phyloP scores from a whole-genome alignment of 2,113 vertebrate species.

The Nothoprocta perdicaria region DNA sequence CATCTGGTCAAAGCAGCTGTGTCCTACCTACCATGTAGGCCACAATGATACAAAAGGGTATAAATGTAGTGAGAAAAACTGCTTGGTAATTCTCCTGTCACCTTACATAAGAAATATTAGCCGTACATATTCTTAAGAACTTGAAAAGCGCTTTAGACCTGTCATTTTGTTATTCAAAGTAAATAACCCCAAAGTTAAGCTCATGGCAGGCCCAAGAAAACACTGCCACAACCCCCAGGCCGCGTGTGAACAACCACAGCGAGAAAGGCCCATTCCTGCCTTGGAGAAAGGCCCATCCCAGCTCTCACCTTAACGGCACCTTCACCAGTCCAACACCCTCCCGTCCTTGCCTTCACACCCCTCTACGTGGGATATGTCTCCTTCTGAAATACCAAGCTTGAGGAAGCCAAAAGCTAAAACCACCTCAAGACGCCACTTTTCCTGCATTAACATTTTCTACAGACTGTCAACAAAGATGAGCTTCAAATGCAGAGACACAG shows the following conservation, averaged over 20 bases:
- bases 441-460: not conserved
- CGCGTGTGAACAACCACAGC: not conserved
- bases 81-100: not conserved
- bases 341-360: not conserved
- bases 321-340: not conserved
- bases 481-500: not conserved
- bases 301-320: not conserved
- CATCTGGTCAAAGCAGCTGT: not conserved
- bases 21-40: rapidly evolving
- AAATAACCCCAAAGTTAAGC: not conserved
- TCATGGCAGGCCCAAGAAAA: not conserved
- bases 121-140: not conserved
- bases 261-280: not conserved
- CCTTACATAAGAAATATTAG: not conserved
- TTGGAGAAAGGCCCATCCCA: not conserved
- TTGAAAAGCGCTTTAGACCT: not conserved
- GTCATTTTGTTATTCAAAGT: not conserved
- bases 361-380: not conserved
- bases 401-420: not conserved
- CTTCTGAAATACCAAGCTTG: not conserved
- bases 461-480: not conserved
- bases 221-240: not conserved
- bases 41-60: not conserved
- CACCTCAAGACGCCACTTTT: not conserved
- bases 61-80: not conserved